Evolutionary conservation across 2,113 vertebrate species (phyloP), one percentile per base, ranked within the genome.

Genomic region (Serinus canaria): DNA sequence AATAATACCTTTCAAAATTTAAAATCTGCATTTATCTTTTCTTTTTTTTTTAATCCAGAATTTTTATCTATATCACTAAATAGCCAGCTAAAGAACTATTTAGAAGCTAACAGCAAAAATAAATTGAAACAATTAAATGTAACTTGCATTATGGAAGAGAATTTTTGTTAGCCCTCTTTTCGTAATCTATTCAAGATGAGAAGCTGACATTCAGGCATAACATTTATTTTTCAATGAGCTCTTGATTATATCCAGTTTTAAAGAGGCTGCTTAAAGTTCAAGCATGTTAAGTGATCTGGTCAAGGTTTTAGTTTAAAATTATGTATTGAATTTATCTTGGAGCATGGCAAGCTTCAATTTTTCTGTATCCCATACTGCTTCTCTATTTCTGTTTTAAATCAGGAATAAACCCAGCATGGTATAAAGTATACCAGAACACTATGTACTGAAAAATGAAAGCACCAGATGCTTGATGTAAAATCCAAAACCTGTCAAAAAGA

Each of bases 381-480:
- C 59, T 92, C 64, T 79, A 56, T 97, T 95, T 95, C 81, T 97
- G 76, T 78, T 87, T 95, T 92, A 92, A 95, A 94, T 80, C 74
- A 95, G 62, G 66, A 91, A 63, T 78, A 93, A 96, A 83, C 60
- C 21, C 85, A 87, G 81, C 56, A 92, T 91, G 80, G n/a, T 53
- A 85, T 79, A 95, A 96, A 94, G 88, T 88, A 95, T 49, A 91
- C 76, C 58, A 95, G 93, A 91, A 96, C 59, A 84, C 24, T 84
- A 17, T 90, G 92, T 97, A 53, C 94, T 92, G 72, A 87, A 86
- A 95, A 96, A 93, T 84, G 73, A 97, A 97, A 87, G 72, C 53
- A 95, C 91, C 97, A 97, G 97, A 97, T 97, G 96, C 94, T 95
- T 97, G 92, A 94, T 96, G 63, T 92, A 98, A 97, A 97, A 97